A percentile compares a stretch with the other conserved stretches of the same genome.
These are phyloP conservation scores for Yponomeuta evonymella DNA, from an alignment of 2,888 invertebrate species.

Conservation along the genomic window DNA sequence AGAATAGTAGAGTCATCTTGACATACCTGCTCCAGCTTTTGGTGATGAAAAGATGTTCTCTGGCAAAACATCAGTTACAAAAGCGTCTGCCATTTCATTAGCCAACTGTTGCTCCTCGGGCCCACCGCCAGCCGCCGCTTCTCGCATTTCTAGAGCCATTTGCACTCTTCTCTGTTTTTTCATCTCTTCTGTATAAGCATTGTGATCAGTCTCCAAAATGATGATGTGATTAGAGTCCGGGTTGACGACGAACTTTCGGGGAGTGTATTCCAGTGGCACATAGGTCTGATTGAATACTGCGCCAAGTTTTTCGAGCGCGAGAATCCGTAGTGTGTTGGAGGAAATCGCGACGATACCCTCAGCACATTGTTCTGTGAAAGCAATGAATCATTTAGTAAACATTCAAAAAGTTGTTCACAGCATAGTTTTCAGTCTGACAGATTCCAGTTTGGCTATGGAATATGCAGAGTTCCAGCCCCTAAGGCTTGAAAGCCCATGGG, in stretches of 20 bases:
- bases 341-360: slow-evolving; percentile 99
- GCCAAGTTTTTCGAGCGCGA: slow-evolving; percentile 97
- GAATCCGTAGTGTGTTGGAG: slow-evolving; percentile 96
- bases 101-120: slow-evolving; percentile 97
- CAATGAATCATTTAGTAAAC: slow-evolving; percentile 11
- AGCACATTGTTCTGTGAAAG: slow-evolving; percentile 91
- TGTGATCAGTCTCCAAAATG: slow-evolving; percentile 97
- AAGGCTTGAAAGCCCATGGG: slow-evolving; percentile 61
- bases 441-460: slow-evolving; percentile 82
- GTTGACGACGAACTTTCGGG: slow-evolving; percentile 95
- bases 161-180: slow-evolving; percentile 93
- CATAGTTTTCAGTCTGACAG: slow-evolving; percentile 79
- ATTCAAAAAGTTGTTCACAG: slow-evolving; percentile 59
- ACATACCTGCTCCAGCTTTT: slow-evolving; percentile 86
- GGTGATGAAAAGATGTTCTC: slow-evolving; percentile 97
- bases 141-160: slow-evolving; percentile 99
- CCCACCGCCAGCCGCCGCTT: slow-evolving; percentile 87
- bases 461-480: slow-evolving; percentile 79
- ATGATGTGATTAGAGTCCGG: slow-evolving; percentile 92
- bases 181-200: slow-evolving; percentile 97
- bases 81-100: slow-evolving; percentile 97
- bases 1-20: neutral
- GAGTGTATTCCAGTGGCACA: slow-evolving; percentile 95
- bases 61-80: slow-evolving; percentile 94
- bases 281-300: slow-evolving; percentile 98